These are phyloP conservation scores for Netelia melanura DNA, from an alignment of 2,888 invertebrate genomes.

Conservation along the genomic window DNA sequence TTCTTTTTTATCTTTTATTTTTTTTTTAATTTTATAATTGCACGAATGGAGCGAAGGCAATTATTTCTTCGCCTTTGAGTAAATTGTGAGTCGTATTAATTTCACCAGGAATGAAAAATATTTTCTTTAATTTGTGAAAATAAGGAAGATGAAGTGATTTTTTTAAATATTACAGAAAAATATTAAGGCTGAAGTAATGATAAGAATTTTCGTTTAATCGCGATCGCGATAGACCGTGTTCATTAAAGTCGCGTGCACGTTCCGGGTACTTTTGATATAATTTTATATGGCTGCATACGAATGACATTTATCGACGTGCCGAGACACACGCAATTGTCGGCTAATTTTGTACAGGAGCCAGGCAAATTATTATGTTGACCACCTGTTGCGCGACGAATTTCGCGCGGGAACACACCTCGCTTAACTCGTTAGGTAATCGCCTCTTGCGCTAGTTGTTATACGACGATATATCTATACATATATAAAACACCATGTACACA, in stretches of 20 bases:
- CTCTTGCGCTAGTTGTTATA: conserved; percentile 30
- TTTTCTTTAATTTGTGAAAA: too few species aligned
- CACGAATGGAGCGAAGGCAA: not conserved
- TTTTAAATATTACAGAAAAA: too few species aligned
- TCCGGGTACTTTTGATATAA: too few species aligned
- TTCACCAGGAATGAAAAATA: too few species aligned
- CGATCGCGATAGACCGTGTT: too few species aligned
- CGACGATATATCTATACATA: not conserved
- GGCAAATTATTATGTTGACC: conserved; percentile 67
- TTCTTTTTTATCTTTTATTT: not conserved
- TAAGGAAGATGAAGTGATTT: too few species aligned
- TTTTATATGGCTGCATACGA: not conserved
- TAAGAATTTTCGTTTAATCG: too few species aligned
- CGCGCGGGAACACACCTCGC: conserved; percentile 44
- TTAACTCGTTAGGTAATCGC: conserved; percentile 48
- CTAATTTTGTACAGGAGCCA: conserved; percentile 64
- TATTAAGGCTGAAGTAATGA: too few species aligned
- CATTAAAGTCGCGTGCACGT: too few species aligned
- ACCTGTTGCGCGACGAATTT: conserved; percentile 69
- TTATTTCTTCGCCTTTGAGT: not conserved
- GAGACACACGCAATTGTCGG: conserved; percentile 56
- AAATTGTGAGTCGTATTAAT: too few species aligned
- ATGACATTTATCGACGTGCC: conserved; percentile 67
- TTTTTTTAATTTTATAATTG: not conserved
- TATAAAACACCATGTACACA: not conserved